A percentile compares a stretch with the other conserved stretches of the same genome.
Evolutionary conservation across 2,113 vertebrate species (phyloP).

Genomic region (Hemibagrus wyckioides): DNA sequence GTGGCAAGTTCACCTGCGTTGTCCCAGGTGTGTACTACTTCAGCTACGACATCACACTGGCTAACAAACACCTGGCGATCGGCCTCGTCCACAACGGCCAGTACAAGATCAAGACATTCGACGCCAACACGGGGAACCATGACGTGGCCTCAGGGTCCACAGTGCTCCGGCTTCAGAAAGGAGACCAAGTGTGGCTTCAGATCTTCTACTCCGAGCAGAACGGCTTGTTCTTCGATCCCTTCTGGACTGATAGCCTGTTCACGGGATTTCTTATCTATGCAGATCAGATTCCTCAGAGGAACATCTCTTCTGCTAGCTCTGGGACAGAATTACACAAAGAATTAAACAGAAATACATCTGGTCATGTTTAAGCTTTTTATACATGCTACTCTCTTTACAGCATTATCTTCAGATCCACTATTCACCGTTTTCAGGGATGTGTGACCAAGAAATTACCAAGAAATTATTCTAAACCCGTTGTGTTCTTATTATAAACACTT

Average conservation of each 20-base stretch:
- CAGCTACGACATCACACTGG: constrained; percentile 92
- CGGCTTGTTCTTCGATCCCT: constrained; percentile 93
- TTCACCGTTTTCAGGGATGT: not conserved
- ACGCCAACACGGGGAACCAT: constrained; percentile 94
- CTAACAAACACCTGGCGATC: constrained; percentile 95
- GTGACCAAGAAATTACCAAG: not conserved
- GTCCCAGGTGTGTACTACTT: constrained; percentile 95
- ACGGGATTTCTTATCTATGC: constrained; percentile 94
- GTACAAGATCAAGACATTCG: constrained; percentile 94
- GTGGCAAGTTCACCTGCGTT: constrained; percentile 87
- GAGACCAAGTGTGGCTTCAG: constrained; percentile 95
- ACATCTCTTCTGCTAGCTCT: constrained; percentile 62
- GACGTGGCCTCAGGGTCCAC: constrained; percentile 94
- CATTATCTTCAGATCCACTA: not conserved
- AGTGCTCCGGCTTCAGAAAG: constrained; percentile 81
- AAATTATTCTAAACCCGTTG: not conserved
- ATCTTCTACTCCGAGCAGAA: constrained; percentile 98
- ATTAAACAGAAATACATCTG: not conserved
- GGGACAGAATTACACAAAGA: not conserved
- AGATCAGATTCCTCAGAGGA: constrained; percentile 80
- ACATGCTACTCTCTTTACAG: not conserved
- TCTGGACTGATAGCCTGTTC: constrained; percentile 97
- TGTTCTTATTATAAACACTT: too few relatives aligned
- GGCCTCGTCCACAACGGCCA: constrained; percentile 94
- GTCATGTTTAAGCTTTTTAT: not conserved